A percentile compares a stretch with the other conserved stretches of the same genome.
Evolutionary conservation across 2,888 invertebrate species (phyloP).

Genomic region (Melinaea menophilus): DNA sequence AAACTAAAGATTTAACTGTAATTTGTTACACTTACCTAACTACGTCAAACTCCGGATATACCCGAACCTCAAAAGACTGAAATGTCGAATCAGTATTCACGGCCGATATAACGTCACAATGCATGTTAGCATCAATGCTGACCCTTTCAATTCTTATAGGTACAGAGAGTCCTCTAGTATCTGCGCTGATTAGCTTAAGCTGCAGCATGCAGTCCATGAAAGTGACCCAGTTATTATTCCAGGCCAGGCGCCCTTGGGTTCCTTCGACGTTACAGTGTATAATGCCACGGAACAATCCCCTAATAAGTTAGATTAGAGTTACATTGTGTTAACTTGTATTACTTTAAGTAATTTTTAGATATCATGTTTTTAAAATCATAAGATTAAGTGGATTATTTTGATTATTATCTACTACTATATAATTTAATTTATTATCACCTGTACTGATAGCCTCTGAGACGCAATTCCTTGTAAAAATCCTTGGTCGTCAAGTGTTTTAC

Average conservation of each 20-base stretch:
- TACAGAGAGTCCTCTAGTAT: slow-evolving; percentile 83
- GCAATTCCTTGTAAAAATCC: slow-evolving; percentile 84
- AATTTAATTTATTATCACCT: slow-evolving; percentile 47
- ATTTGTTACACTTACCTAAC: slow-evolving; percentile 52
- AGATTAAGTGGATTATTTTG: slow-evolving; percentile 23
- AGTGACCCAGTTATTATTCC: slow-evolving; percentile 91
- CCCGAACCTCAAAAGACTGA: slow-evolving; percentile 67
- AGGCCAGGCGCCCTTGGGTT: slow-evolving; percentile 75
- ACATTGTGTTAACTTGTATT: slow-evolving; percentile 1
- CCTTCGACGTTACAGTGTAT: slow-evolving; percentile 73
- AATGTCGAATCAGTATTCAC: slow-evolving; percentile 66
- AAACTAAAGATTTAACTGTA: too few relatives aligned
- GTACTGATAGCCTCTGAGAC: slow-evolving; percentile 84
- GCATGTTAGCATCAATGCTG: slow-evolving; percentile 82
- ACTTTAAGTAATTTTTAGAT: neutral
- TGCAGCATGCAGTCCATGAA: slow-evolving; percentile 95
- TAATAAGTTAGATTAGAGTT: slow-evolving; percentile 42
- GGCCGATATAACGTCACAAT: slow-evolving; percentile 70
- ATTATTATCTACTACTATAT: slow-evolving; percentile 21
- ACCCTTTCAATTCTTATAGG: slow-evolving; percentile 86
- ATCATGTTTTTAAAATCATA: neutral
- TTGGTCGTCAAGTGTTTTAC: slow-evolving; percentile 75
- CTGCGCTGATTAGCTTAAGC: slow-evolving; percentile 83
- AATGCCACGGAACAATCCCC: slow-evolving; percentile 80
- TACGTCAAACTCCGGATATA: slow-evolving; percentile 69